These are phyloP conservation scores for Mesocricetus auratus DNA, from an alignment of 2,113 vertebrate genomes.

Conservation along the genomic window DNA sequence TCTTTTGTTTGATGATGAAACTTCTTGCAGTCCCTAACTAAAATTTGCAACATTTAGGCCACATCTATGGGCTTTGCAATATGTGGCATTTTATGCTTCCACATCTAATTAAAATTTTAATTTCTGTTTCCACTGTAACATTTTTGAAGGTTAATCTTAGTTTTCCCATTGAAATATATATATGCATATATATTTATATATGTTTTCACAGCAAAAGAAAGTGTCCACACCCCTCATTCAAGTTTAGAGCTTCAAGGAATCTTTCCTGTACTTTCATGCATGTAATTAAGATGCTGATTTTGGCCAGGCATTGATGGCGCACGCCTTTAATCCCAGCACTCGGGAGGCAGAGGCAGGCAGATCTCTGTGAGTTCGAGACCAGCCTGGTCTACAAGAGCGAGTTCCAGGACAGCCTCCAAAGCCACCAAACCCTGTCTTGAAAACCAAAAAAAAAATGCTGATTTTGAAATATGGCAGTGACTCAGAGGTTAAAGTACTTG, in stretches of 20 bases:
- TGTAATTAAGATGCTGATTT: not conserved
- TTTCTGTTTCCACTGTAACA: not conserved
- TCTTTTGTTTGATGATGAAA: constrained; percentile 8
- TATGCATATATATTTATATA: too few species aligned
- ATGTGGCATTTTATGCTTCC: not conserved
- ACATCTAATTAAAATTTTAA: constrained; percentile 4
- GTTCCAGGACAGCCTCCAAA: too few species aligned
- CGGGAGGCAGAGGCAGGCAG: too few species aligned
- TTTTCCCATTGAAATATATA: not conserved
- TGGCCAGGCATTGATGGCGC: too few species aligned
- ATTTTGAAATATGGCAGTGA: not conserved
- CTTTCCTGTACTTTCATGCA: not conserved
- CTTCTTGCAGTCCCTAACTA: not conserved
- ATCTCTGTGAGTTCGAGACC: too few species aligned
- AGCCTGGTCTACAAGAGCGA: too few species aligned
- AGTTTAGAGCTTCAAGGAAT: not conserved
- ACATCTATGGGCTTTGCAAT: not conserved
- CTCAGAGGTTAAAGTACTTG: not conserved
- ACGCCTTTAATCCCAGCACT: too few species aligned
- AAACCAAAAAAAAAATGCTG: too few species aligned
- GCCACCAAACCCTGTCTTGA: too few species aligned
- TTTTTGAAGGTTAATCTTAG: constrained; percentile 29
- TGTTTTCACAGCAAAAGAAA: not conserved
- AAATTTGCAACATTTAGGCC: not conserved
- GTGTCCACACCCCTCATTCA: not conserved